These are phyloP conservation scores for Agrenia bidenticulata DNA, from an alignment of 2,888 invertebrate species.

Conservation along the genomic window DNA sequence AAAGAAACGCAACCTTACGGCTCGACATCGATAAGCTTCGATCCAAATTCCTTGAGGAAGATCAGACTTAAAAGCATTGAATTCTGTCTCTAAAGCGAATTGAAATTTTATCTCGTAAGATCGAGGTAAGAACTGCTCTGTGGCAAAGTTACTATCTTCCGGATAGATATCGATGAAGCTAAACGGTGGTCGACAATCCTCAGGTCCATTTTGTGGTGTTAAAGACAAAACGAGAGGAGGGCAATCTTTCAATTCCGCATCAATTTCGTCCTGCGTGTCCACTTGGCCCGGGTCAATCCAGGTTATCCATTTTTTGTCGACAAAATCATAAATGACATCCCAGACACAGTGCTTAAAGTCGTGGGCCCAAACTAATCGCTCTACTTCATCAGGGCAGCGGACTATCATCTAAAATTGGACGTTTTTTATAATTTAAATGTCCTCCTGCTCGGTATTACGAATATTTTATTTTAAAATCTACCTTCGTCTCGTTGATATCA, in stretches of 20 bases:
- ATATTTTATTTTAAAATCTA: neutral
- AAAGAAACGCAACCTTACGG: constrained; percentile 16
- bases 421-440: neutral
- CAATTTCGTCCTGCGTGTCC: too few relatives aligned
- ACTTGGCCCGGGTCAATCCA: neutral
- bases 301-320: neutral
- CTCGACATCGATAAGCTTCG: constrained; percentile 22
- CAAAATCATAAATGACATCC: neutral
- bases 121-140: neutral
- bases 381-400: constrained; percentile 1
- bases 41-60: constrained; percentile 33
- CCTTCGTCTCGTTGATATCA: constrained; percentile 9
- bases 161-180: neutral
- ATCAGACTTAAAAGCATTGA: neutral
- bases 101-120: constrained; percentile 12
- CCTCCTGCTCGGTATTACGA: too few relatives aligned
- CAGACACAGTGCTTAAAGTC: constrained; percentile 5
- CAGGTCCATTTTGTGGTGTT: neutral
- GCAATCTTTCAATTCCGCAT: too few relatives aligned
- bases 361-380: constrained; percentile 14
- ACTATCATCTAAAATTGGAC: constrained; percentile 16
- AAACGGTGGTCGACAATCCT: neutral
- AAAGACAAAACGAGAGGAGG: too few relatives aligned
- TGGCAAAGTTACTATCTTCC: neutral
- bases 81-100: neutral